Conservation (phyloP, 2,113 vertebrate species). For the Eulemur macaco region DNA sequence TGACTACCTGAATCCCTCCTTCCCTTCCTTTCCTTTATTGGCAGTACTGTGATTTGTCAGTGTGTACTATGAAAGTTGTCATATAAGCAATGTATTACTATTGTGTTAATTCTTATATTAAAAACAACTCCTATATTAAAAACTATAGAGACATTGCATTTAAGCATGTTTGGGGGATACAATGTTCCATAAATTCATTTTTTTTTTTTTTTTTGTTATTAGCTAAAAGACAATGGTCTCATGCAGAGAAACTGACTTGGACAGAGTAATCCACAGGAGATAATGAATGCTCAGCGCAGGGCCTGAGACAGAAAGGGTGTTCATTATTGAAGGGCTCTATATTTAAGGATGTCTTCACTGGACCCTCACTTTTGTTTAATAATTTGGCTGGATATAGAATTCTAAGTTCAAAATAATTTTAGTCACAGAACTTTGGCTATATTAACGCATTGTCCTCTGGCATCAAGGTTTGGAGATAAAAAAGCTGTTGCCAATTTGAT, state of each 20-base stretch:
- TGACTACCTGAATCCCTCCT: background rate
- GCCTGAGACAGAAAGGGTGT: background rate
- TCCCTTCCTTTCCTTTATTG: background rate
- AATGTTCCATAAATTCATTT: background rate
- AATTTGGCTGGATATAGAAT: background rate
- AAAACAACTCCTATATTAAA: background rate
- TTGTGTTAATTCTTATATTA: background rate
- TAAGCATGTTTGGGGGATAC: background rate
- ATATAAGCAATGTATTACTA: constrained; percentile 7
- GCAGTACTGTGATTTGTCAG: background rate
- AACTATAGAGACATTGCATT: background rate
- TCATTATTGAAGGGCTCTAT: background rate
- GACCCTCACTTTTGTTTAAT: background rate
- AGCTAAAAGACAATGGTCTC: background rate
- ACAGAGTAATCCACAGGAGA: background rate
- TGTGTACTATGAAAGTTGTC: background rate
- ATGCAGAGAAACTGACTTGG: background rate
- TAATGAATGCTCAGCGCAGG: background rate
- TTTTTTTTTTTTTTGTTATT: background rate
- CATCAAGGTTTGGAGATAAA: constrained; percentile 15
- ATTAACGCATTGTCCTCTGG: background rate
- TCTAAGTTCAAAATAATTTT: constrained; percentile 51
- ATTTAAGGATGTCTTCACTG: background rate
- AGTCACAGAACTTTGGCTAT: background rate
- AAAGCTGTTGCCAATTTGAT: background rate